A percentile compares a stretch with the other conserved stretches of the same genome.
Evolutionary conservation across 2,797 vertebrate species (phyloP).

Genomic region (Gymnoscopelus microlampas): DNA sequence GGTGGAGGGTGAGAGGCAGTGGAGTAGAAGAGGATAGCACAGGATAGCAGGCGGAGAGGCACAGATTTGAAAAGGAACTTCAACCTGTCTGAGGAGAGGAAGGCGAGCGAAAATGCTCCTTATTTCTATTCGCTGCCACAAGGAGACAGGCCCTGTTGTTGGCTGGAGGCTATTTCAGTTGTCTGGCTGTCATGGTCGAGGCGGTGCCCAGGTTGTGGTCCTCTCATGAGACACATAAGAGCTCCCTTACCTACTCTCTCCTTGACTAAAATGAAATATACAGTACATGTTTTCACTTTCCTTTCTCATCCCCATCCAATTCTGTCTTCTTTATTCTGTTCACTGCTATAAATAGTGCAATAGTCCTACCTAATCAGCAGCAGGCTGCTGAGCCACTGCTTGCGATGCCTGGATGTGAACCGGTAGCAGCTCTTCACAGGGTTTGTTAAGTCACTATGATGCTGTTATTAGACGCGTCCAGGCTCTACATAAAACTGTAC

Average conservation of each 20-base stretch:
- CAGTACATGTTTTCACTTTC: too few relatives aligned
- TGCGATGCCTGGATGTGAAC: too few relatives aligned
- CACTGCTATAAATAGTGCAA: too few relatives aligned
- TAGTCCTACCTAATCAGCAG: too few relatives aligned
- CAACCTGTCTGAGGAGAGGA: slow-evolving; percentile 51
- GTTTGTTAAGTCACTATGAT: too few relatives aligned
- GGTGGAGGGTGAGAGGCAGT: slow-evolving; percentile 43
- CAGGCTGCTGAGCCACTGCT: too few relatives aligned
- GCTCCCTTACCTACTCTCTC: background rate
- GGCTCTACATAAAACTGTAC: too few relatives aligned
- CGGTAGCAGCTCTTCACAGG: too few relatives aligned
- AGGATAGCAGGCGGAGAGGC: background rate
- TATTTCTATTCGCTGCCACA: slow-evolving; percentile 60
- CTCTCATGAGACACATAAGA: slow-evolving; percentile 37
- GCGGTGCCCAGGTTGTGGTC: slow-evolving; percentile 42
- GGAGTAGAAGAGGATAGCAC: slow-evolving; percentile 21
- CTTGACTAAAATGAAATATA: too few relatives aligned
- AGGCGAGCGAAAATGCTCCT: slow-evolving; percentile 43
- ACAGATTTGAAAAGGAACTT: slow-evolving; percentile 52
- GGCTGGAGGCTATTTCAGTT: slow-evolving; percentile 55
- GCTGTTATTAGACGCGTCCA: too few relatives aligned
- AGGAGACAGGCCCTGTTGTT: slow-evolving; percentile 19
- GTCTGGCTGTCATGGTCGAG: slow-evolving; percentile 49
- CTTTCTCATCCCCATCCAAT: too few relatives aligned
- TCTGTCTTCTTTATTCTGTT: too few relatives aligned